phyloP scores from a whole-genome alignment of 2,888 invertebrate genomes.

The Oscheius sp. region DNA sequence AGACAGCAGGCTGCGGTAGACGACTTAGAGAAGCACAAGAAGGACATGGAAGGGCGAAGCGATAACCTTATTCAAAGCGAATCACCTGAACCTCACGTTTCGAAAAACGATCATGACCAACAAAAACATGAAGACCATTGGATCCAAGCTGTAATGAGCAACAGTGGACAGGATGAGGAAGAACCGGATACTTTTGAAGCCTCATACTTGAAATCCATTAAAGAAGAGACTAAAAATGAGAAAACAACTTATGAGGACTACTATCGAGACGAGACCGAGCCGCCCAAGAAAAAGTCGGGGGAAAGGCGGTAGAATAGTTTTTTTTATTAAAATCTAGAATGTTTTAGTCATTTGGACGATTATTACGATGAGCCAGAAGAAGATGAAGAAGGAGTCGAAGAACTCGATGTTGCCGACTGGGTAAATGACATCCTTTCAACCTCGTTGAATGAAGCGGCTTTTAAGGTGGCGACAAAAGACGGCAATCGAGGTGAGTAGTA shows the following conservation, averaged over 20 bases:
- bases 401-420: conserved; percentile 44
- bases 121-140: conserved; percentile 33
- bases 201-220: conserved; percentile 12
- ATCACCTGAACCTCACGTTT: too few relatives aligned
- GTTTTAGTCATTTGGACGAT: conserved; percentile 34
- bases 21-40: too few relatives aligned
- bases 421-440: conserved; percentile 53
- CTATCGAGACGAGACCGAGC: conserved; percentile 31
- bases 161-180: conserved; percentile 27
- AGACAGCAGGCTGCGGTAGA: too few relatives aligned
- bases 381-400: conserved; percentile 12
- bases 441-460: conserved; percentile 53
- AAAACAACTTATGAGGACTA: conserved; percentile 41
- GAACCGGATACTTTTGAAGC: conserved; percentile 20
- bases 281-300: neutral
- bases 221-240: neutral
- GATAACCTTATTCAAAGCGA: too few relatives aligned
- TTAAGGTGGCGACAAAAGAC: conserved; percentile 17
- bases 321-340: neutral
- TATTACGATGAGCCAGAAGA: conserved; percentile 37
- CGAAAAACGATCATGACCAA: too few relatives aligned
- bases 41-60: too few relatives aligned
- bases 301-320: neutral
- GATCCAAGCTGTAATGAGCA: conserved; percentile 38
- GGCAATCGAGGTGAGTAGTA: conserved; percentile 12